These are phyloP conservation scores for Nephotettix cincticeps DNA, from an alignment of 1,140 invertebrate species.

Conservation along the genomic window DNA sequence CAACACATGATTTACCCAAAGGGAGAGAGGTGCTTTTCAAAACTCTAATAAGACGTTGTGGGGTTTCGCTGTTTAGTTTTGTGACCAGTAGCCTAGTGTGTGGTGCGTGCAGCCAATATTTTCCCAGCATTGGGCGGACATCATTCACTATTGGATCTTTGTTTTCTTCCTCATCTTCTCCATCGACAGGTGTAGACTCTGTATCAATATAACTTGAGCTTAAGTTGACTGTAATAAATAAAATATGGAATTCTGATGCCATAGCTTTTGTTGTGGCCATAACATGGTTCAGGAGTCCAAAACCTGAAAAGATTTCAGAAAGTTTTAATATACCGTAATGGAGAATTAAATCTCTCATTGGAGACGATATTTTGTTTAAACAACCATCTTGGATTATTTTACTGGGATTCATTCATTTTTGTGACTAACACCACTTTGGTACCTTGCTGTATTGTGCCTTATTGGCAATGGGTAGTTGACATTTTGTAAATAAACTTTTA, in stretches of 20 bases:
- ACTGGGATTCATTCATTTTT: no score
- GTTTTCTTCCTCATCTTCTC: neutral
- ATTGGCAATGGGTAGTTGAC: no score
- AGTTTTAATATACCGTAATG: no score
- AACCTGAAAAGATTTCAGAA: constrained; percentile 31
- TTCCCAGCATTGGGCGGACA: constrained; percentile 36
- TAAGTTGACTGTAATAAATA: constrained; percentile 34
- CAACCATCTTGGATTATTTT: no score
- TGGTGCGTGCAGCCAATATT: constrained; percentile 38
- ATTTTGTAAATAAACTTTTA: no score
- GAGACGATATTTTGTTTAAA: no score
- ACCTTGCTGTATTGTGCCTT: no score
- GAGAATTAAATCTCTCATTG: no score
- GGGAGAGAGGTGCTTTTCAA: constrained; percentile 15
- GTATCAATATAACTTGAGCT: constrained; percentile 24
- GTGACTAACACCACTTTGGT: no score
- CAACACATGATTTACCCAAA: neutral
- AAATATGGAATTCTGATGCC: constrained; percentile 7
- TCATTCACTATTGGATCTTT: constrained; percentile 1
- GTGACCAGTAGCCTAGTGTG: constrained; percentile 31
- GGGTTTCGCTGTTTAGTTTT: neutral
- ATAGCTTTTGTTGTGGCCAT: constrained; percentile 31
- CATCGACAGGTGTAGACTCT: constrained; percentile 12
- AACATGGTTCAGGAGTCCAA: constrained; percentile 36
- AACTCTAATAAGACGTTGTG: neutral